Base-by-base conservation (phyloP, 2,113 vertebrate genomes). In the Apodemus sylvaticus region DNA sequence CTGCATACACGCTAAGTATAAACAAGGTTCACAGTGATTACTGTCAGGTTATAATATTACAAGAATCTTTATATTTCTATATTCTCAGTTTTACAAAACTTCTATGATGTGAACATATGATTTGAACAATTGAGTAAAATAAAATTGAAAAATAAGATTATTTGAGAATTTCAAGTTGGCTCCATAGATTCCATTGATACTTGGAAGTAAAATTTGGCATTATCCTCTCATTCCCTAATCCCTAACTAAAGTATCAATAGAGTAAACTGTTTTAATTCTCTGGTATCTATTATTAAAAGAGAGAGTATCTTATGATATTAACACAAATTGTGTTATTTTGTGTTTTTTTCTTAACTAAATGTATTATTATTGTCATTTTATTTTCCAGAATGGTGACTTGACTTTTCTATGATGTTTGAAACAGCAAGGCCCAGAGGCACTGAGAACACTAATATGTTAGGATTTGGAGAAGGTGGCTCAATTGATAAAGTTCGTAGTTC, bases 1-100 rank as follows among this genome's bases (percentile, higher is more conserved):
- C 60, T 34, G 26, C 58, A 66, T 29, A 11, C 12, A 79, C 45
- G 20, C 24, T 79, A 79, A 58, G 51, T 93, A n/a, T 96, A 93
- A 96, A 95, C 87, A 85, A 94, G 45, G 64, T 81, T 93, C 83
- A 93, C 2, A 39, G 26, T 51, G 85, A 90, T 92, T 26, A 36
- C 39, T n/a, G 66, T 31, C 70, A 48, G 6, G 10, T 76, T 10
- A 39, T 42, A 39, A 36, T 11, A 31, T 39, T 90, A 9, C 48
- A 42, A 58, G 3, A 29, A 45, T 48, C 70, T 83, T 88, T 86
- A 76, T 16, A 76, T 78, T 81, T 92, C 36, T 7, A 8, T 86
- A 42, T 42, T 48, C 64, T 20, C 7, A 76, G 51, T 45, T 51
- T 96, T 93, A 42, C 17, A 77, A 48, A 86, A 26, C 62, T 85